These are phyloP conservation scores for Clanis bilineata DNA, from an alignment of 2,888 invertebrate genomes.

Conservation along the genomic window DNA sequence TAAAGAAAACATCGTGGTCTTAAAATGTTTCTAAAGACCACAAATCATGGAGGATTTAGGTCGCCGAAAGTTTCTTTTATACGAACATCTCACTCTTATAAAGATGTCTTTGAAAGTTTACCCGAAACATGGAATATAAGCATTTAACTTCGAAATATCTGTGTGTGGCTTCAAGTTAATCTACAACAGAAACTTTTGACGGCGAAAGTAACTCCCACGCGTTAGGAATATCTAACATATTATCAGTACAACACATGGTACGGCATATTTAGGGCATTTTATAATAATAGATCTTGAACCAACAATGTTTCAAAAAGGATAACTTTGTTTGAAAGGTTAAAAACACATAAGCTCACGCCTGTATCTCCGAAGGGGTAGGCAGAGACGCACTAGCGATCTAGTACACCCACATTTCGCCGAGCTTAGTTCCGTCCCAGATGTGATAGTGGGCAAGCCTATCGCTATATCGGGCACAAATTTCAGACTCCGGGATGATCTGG, in stretches of 20 bases:
- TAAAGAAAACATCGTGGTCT: neutral
- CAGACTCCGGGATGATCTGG: too few relatives aligned
- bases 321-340: too few relatives aligned
- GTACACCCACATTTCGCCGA: too few relatives aligned
- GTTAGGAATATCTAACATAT: neutral
- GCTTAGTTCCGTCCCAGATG: too few relatives aligned
- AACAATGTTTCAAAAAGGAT: neutral
- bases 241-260: neutral
- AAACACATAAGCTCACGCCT: too few relatives aligned
- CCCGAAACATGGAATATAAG: constrained; percentile 9
- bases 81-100: neutral
- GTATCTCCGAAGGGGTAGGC: too few relatives aligned
- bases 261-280: neutral
- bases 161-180: constrained; percentile 14
- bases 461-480: too few relatives aligned
- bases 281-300: neutral
- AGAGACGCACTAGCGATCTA: too few relatives aligned
- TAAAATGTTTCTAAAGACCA: neutral
- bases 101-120: constrained; percentile 9
- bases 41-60: neutral
- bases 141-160: neutral
- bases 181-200: neutral
- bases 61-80: neutral
- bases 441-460: too few relatives aligned
- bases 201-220: neutral